phyloP scores from a whole-genome alignment of 2,113 vertebrate genomes.

The Loxodonta africana region DNA sequence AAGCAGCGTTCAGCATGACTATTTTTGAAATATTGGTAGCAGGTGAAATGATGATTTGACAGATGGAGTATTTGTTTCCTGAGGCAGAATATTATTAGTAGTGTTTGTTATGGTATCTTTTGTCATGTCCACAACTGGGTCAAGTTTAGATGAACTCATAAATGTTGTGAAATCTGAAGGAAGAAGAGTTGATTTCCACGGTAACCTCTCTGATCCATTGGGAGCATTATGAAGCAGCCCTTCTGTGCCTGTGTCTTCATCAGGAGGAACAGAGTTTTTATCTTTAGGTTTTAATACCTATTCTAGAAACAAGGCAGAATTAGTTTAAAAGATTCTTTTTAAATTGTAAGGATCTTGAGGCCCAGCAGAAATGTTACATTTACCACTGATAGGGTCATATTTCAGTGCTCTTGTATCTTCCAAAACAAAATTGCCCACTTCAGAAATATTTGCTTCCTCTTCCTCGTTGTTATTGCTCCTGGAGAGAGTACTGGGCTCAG shows the following conservation, averaged over 20 bases:
- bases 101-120: not conserved
- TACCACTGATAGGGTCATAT: not conserved
- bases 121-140: not conserved
- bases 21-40: not conserved
- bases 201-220: not conserved
- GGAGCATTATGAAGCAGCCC: not conserved
- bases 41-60: not conserved
- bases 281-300: not conserved
- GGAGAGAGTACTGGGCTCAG: not conserved
- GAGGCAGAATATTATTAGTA: not conserved
- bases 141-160: not conserved
- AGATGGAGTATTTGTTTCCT: constrained; percentile 25
- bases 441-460: not conserved
- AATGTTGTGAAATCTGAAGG: not conserved
- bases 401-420: not conserved
- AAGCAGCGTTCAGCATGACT: not conserved
- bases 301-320: not conserved
- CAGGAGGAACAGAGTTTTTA: not conserved
- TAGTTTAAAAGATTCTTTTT: not conserved
- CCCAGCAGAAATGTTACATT: not conserved
- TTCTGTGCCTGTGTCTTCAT: not conserved
- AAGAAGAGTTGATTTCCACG: not conserved
- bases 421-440: not conserved
- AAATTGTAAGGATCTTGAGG: not conserved
- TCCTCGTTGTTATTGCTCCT: not conserved